phyloP scores from a whole-genome alignment of 2,888 invertebrate species.

The Lymantria monacha region DNA sequence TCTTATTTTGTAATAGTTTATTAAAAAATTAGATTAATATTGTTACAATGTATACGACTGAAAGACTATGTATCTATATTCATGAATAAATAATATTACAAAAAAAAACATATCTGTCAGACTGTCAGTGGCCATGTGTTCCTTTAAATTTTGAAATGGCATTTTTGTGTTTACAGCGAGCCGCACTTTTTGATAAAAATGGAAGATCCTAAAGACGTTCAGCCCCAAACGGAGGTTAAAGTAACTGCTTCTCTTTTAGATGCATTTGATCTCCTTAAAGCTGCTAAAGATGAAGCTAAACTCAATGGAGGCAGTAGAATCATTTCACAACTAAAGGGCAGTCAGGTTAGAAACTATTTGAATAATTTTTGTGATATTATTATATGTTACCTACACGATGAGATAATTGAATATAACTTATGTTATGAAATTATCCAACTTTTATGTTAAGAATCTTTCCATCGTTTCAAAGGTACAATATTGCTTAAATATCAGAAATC shows the following conservation, averaged over 20 bases:
- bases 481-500: too few species aligned
- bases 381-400: not conserved
- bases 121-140: too few species aligned
- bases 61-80: too few species aligned
- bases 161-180: too few species aligned
- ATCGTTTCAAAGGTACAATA: too few species aligned
- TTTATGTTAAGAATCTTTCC: too few species aligned
- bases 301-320: constrained; percentile 68
- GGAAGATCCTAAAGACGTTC: constrained; percentile 47
- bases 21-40: too few species aligned
- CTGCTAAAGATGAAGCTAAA: constrained; percentile 60
- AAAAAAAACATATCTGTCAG: too few species aligned
- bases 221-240: constrained; percentile 41
- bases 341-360: constrained; percentile 53
- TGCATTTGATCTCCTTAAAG: constrained; percentile 67
- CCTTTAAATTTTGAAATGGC: too few species aligned
- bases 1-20: too few species aligned
- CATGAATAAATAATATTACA: too few species aligned
- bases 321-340: constrained; percentile 58
- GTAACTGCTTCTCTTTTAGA: constrained; percentile 65
- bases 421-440: not conserved
- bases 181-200: constrained; percentile 35
- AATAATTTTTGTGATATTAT: not conserved
- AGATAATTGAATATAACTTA: not conserved
- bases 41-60: too few species aligned